These are phyloP conservation scores for Xiphias gladius DNA, from an alignment of 2,113 vertebrate genomes.

Conservation along the genomic window DNA sequence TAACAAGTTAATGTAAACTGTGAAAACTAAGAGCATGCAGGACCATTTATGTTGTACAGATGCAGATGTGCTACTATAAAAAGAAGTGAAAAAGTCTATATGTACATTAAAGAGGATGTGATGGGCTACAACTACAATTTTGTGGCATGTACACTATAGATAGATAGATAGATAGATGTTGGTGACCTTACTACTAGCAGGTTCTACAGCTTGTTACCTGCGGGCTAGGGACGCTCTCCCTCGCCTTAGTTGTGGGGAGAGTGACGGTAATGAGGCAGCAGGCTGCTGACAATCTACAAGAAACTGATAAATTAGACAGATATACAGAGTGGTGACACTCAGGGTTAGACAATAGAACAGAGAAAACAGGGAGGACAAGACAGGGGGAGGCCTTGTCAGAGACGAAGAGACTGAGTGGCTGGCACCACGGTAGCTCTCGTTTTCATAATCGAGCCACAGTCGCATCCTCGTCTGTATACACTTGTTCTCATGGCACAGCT, in stretches of 20 bases:
- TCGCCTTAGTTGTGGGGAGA: conserved; percentile 95
- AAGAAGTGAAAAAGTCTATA: conserved; percentile 1
- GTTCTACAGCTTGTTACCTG: conserved; percentile 89
- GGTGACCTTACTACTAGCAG: conserved; percentile 40
- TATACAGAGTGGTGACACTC: conserved; percentile 93
- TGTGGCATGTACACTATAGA: conserved; percentile 19
- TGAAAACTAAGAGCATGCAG: conserved; percentile 46
- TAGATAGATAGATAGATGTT: conserved; percentile 32
- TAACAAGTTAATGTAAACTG: background rate
- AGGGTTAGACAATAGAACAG: conserved; percentile 84
- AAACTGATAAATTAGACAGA: conserved; percentile 99
- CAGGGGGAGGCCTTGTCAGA: conserved; percentile 78
- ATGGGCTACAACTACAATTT: background rate
- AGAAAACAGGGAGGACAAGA: conserved; percentile 74
- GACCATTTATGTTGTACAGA: background rate
- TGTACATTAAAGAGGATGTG: conserved; percentile 1
- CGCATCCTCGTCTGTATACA: background rate
- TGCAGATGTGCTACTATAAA: conserved; percentile 19
- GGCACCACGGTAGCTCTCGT: background rate
- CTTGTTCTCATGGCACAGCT: background rate
- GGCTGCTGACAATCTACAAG: conserved; percentile 99
- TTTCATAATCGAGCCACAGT: background rate
- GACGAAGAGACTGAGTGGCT: conserved; percentile 33
- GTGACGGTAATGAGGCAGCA: conserved; percentile 97
- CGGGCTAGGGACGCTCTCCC: conserved; percentile 88